Evolutionary conservation across 2,113 vertebrate genomes (phyloP).

Genomic region (Orthonyx spaldingii): DNA sequence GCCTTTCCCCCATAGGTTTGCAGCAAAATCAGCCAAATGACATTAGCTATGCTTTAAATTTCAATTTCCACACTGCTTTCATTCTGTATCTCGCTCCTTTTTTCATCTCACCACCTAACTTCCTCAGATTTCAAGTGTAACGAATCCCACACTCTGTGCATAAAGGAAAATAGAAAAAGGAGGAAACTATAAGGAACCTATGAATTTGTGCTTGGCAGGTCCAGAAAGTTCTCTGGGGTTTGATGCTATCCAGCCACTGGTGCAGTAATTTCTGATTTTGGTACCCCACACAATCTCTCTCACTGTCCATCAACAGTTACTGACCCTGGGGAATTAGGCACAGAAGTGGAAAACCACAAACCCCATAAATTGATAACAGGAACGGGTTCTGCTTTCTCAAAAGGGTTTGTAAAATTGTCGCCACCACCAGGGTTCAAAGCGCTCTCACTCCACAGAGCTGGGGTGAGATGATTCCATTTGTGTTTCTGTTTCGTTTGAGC

Average conservation of each 20-base stretch:
- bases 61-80: constrained; percentile 50
- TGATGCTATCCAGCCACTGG: neutral
- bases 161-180: neutral
- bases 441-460: neutral
- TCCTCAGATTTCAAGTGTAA: constrained; percentile 35
- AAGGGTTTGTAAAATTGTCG: neutral
- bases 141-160: neutral
- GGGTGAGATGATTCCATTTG: neutral
- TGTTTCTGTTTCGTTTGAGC: neutral
- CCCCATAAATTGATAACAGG: neutral
- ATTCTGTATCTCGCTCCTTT: constrained; percentile 15
- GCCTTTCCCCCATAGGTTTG: neutral
- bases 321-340: neutral
- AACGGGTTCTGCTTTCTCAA: neutral
- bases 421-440: neutral
- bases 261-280: neutral
- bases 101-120: constrained; percentile 43
- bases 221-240: neutral
- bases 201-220: neutral
- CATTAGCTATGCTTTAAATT: constrained; percentile 61
- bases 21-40: constrained; percentile 50
- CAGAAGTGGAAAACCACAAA: neutral
- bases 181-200: neutral
- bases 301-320: neutral
- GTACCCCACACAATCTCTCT: neutral